Conservation (phyloP, 2,797 vertebrate genomes). For the Sebastes melanostomus region DNA sequence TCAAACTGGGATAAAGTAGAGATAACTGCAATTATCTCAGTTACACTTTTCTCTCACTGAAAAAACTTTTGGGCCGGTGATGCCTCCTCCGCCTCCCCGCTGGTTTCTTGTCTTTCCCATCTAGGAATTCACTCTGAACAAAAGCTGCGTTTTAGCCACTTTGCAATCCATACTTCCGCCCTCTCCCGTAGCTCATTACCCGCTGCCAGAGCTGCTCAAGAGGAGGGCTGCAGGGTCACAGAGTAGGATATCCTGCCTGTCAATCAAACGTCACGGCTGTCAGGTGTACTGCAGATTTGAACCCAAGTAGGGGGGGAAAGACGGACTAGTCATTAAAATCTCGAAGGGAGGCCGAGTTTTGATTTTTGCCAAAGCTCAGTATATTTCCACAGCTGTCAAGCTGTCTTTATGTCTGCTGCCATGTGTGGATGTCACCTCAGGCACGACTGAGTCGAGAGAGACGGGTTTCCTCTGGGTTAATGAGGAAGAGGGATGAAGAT, state of each 20-base stretch:
- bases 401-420: conserved; percentile 55
- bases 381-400: conserved; percentile 75
- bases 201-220: conserved; percentile 58
- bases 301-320: conserved; percentile 34
- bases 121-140: conserved; percentile 48
- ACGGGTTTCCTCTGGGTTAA: conserved; percentile 59
- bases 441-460: conserved; percentile 46
- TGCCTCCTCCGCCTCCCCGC: background rate
- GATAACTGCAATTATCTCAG: conserved; percentile 38
- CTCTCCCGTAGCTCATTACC: conserved; percentile 60
- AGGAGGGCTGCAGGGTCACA: conserved; percentile 67
- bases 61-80: background rate
- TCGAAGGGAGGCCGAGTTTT: conserved; percentile 55
- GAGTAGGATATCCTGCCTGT: conserved; percentile 80
- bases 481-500: conserved; percentile 45
- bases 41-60: background rate
- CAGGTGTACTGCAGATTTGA: conserved; percentile 62
- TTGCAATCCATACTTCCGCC: conserved; percentile 55
- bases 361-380: conserved; percentile 60
- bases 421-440: conserved; percentile 66
- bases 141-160: conserved; percentile 49
- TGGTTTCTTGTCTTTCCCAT: conserved; percentile 50
- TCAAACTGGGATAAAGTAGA: conserved; percentile 42
- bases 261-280: conserved; percentile 75
- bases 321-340: conserved; percentile 76